Conservation (phyloP, 2,113 vertebrate genomes). For the Rhea americana region DNA sequence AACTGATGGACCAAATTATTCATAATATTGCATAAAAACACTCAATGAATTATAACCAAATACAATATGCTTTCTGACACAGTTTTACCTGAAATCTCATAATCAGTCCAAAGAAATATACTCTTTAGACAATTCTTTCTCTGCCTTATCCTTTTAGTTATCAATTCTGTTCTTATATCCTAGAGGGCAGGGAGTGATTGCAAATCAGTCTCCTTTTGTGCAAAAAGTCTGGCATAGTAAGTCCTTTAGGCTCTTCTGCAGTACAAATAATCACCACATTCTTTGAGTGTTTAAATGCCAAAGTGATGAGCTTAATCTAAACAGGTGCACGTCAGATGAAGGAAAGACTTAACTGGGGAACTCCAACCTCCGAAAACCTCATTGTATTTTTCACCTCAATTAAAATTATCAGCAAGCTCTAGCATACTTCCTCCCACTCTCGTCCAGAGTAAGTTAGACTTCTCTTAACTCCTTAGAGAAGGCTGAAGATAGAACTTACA, state of each 20-base stretch:
- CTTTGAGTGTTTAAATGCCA: constrained; percentile 11
- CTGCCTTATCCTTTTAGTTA: neutral
- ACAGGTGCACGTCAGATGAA: neutral
- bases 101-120: neutral
- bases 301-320: neutral
- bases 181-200: neutral
- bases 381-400: constrained; percentile 34
- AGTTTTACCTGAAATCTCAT: neutral
- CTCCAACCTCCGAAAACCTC: neutral
- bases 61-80: neutral
- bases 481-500: neutral
- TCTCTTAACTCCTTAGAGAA: neutral
- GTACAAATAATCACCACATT: neutral
- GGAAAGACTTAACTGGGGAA: constrained; percentile 15
- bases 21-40: neutral
- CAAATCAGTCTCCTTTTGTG: neutral
- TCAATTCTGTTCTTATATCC: neutral
- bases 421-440: neutral
- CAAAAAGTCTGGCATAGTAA: neutral
- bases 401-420: constrained; percentile 26
- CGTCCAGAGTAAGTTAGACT: neutral
- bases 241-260: neutral
- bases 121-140: neutral
- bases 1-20: neutral
- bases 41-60: neutral